Base-by-base conservation (phyloP, 2,888 invertebrate genomes). In the Tuberolachnus salignus region DNA sequence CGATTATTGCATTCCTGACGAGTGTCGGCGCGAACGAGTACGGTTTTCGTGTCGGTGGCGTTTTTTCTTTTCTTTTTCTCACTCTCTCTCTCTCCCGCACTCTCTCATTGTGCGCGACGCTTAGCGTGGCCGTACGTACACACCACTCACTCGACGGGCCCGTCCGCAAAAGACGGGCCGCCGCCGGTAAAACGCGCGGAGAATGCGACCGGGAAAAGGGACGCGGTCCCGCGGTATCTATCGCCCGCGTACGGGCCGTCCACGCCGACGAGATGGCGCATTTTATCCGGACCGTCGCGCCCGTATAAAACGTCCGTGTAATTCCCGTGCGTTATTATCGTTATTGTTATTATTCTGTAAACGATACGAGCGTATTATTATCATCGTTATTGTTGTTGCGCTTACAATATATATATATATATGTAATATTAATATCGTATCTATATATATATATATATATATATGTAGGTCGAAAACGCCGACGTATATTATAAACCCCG, bases 261-360 rank as follows among this genome's bases (percentile, higher is more conserved):
- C 34, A 3, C 34, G 63, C 63, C 34, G 34, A n/a, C 63, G n/a
- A n/a, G n/a, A n/a, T n/a, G n/a, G 42, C 16, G 16, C 59, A 23
- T 59, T 59, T 59, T n/a, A n/a, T n/a, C n/a, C n/a, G n/a, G n/a
- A n/a, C n/a, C n/a, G n/a, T n/a, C n/a, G n/a, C 16, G 59, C 59
- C 16, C 59, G 26, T 16, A 59, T n/a, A n/a, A n/a, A n/a, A n/a
- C n/a, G n/a, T n/a, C n/a, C n/a, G n/a, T n/a, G n/a, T n/a, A n/a
- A n/a, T n/a, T n/a, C n/a, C n/a, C n/a, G n/a, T n/a, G n/a, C n/a
- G n/a, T n/a, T n/a, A 34, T n/a, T n/a, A n/a, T n/a, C n/a, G n/a
- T 61, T 61, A 23, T 64, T 46, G 23, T 64, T 46, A 26, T 21
- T 53, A n/a, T 19, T 72, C 51, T 73, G 72, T 72, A 72, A 73